Conservation (phyloP, 2,888 invertebrate genomes). For the Polia nebulosa region DNA sequence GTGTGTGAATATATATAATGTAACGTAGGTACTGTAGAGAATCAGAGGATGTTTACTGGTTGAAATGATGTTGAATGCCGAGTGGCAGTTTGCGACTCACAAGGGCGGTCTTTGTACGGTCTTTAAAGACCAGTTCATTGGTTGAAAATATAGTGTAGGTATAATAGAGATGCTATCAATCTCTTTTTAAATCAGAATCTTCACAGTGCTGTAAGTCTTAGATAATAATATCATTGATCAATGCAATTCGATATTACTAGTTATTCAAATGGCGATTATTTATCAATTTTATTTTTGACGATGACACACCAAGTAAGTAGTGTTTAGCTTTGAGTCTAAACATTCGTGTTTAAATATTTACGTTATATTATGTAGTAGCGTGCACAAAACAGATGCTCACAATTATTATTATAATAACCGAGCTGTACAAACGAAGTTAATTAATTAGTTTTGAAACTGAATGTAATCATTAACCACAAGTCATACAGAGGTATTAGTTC, state of each 20-base stretch:
- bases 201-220: too few relatives aligned
- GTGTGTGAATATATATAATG: too few relatives aligned
- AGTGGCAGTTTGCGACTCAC: neutral
- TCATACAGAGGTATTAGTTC: neutral
- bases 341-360: conserved; percentile 13
- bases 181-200: too few relatives aligned
- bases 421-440: conserved; percentile 37
- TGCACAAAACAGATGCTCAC: conserved; percentile 48
- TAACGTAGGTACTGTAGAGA: neutral
- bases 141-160: neutral
- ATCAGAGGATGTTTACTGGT: neutral
- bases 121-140: neutral
- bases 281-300: neutral
- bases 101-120: neutral
- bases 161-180: neutral
- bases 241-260: neutral
- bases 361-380: neutral
- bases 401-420: conserved; percentile 42
- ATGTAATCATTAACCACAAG: conserved; percentile 9
- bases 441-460: conserved; percentile 61
- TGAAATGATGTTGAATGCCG: neutral
- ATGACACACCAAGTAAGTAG: neutral
- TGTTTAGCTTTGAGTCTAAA: neutral
- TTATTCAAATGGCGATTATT: neutral
- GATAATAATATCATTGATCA: too few relatives aligned